A percentile compares a stretch with the other conserved stretches of the same genome.
Evolutionary conservation across 2,113 vertebrate genomes (phyloP).

Genomic region (Eleginops maclovinus): DNA sequence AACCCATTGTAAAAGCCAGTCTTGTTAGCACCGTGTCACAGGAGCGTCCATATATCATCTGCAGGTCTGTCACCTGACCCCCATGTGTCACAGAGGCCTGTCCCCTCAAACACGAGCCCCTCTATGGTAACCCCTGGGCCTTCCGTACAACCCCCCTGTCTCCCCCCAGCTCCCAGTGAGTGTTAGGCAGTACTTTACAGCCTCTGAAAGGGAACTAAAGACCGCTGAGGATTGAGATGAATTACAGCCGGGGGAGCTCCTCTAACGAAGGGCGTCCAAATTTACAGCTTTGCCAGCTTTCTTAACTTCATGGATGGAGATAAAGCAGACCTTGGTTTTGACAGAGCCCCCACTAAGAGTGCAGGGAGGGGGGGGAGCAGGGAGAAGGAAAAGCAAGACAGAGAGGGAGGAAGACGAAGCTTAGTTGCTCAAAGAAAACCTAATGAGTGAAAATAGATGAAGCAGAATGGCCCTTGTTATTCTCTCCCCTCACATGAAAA

Average conservation of each 20-base stretch:
- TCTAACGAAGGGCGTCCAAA: slow-evolving; percentile 81
- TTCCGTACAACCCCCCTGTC: slow-evolving; percentile 39
- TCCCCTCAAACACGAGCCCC: slow-evolving; percentile 71
- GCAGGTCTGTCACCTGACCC: slow-evolving; percentile 78
- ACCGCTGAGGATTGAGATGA: slow-evolving; percentile 81
- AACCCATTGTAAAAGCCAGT: slow-evolving; percentile 72
- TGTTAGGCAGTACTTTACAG: slow-evolving; percentile 77
- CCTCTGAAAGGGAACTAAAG: slow-evolving; percentile 79
- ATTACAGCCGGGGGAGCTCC: slow-evolving; percentile 78
- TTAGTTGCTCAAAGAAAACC: slow-evolving; percentile 76
- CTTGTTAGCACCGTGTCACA: slow-evolving; percentile 80
- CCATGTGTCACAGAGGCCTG: slow-evolving; percentile 70
- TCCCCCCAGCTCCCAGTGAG: slow-evolving; percentile 60
- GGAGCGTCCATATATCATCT: slow-evolving; percentile 76
- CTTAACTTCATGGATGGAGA: slow-evolving; percentile 78
- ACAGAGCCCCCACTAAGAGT: slow-evolving; percentile 66
- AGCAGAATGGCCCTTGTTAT: slow-evolving; percentile 81
- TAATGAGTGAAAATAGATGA: slow-evolving; percentile 82
- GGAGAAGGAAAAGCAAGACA: slow-evolving; percentile 48
- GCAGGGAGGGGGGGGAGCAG: slow-evolving; percentile 12
- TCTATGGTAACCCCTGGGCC: slow-evolving; percentile 72
- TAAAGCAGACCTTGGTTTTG: slow-evolving; percentile 74
- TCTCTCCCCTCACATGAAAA: slow-evolving; percentile 79
- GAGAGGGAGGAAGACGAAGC: slow-evolving; percentile 67
- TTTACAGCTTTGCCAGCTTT: slow-evolving; percentile 81